Evolutionary conservation across 2,888 invertebrate genomes (phyloP).

Genomic region (Iphiclides podalirius): DNA sequence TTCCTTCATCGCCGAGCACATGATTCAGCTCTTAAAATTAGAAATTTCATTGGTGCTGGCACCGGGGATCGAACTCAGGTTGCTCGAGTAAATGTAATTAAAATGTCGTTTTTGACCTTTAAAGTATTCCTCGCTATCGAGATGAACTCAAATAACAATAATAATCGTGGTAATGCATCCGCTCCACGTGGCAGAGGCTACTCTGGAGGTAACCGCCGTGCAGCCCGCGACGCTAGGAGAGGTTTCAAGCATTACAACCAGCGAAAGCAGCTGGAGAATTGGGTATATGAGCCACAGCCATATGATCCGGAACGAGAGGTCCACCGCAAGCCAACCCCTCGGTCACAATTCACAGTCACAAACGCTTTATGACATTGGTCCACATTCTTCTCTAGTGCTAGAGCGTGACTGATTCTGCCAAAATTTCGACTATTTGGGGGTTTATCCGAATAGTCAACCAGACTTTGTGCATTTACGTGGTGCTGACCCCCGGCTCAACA

Average conservation of each 20-base stretch:
- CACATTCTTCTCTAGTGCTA: conserved; percentile 18
- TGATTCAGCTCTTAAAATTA: too few relatives aligned
- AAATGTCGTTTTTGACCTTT: too few relatives aligned
- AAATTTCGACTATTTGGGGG: too few relatives aligned
- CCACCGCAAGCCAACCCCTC: conserved; percentile 1
- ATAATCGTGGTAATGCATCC: conserved; percentile 6
- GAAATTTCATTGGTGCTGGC: too few relatives aligned
- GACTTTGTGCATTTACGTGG: too few relatives aligned
- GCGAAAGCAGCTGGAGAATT: conserved; percentile 7
- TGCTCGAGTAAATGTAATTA: too few relatives aligned
- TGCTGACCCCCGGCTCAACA: too few relatives aligned
- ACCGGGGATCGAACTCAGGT: too few relatives aligned
- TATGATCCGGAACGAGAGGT: conserved; percentile 16
- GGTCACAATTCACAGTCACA: conserved; percentile 7
- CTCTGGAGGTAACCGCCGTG: conserved; percentile 28
- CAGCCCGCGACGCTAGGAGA: conserved; percentile 20
- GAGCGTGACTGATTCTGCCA: too few relatives aligned
- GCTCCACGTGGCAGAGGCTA: conserved; percentile 25
- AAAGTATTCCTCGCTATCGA: neutral
- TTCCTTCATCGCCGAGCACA: too few relatives aligned
- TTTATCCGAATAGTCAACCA: too few relatives aligned
- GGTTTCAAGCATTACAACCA: conserved; percentile 13
- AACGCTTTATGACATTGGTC: conserved; percentile 27
- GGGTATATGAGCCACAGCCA: conserved; percentile 19
- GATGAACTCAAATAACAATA: neutral